Conservation (phyloP, 2,797 vertebrate species). For the Acipenser oxyrinchus region DNA sequence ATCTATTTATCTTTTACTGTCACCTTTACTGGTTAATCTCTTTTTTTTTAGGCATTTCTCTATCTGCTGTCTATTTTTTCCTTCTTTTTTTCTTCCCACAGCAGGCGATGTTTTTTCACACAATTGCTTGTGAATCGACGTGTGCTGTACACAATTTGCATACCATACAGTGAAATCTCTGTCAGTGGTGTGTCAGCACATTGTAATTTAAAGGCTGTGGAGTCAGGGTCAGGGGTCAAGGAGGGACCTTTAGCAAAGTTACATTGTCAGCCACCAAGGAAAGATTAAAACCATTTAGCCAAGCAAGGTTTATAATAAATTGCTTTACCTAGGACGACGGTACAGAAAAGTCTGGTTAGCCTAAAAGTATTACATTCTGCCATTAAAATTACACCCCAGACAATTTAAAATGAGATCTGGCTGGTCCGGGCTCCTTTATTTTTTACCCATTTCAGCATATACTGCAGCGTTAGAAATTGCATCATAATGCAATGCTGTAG, state of each 20-base stretch:
- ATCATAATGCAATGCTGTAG: too few species aligned
- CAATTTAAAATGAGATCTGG: too few species aligned
- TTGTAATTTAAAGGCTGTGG: slow-evolving; percentile 17
- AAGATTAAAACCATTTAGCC: slow-evolving; percentile 13
- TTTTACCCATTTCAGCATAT: too few species aligned
- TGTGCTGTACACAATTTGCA: slow-evolving; percentile 12
- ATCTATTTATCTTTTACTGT: slow-evolving; percentile 18
- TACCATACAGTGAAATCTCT: slow-evolving; percentile 20
- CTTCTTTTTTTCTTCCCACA: slow-evolving; percentile 29
- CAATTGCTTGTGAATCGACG: background rate
- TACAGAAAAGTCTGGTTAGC: too few species aligned
- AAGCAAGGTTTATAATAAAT: background rate
- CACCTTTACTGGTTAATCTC: slow-evolving; percentile 15
- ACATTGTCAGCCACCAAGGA: slow-evolving; percentile 12
- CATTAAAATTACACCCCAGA: too few species aligned
- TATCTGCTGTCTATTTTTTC: slow-evolving; percentile 36
- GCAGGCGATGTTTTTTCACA: too few species aligned
- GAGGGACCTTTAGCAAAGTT: slow-evolving; percentile 15
- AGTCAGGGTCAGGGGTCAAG: slow-evolving; percentile 21
- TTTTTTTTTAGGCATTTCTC: slow-evolving; percentile 28
- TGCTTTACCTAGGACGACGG: background rate
- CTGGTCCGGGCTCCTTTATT: too few species aligned
- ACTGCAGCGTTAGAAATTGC: too few species aligned
- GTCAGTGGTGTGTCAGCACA: slow-evolving; percentile 12
- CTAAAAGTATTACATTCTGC: too few species aligned